Evolutionary conservation across 2,888 invertebrate species (phyloP).

Genomic region (Coremacera marginata): DNA sequence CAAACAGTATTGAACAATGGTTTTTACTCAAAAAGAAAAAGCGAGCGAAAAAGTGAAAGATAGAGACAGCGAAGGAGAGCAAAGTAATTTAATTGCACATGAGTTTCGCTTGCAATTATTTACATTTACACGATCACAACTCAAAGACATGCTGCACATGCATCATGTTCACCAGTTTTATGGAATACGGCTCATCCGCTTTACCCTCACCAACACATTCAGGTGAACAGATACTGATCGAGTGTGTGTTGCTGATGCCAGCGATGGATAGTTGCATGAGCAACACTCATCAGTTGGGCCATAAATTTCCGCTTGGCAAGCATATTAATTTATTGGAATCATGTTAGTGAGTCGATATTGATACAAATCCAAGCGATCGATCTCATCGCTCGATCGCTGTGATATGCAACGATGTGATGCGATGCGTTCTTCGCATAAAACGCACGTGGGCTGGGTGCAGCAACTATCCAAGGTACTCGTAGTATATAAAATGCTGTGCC

Average conservation of each 20-base stretch:
- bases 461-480: not conserved
- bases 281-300: slow-evolving; percentile 44
- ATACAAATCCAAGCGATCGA: slow-evolving; percentile 67
- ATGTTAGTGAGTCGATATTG: slow-evolving; percentile 69
- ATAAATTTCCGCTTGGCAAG: slow-evolving; percentile 47
- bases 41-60: slow-evolving; percentile 13
- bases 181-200: slow-evolving; percentile 41
- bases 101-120: slow-evolving; percentile 64
- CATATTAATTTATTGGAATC: slow-evolving; percentile 70
- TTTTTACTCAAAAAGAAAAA: slow-evolving; percentile 51
- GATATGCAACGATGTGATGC: slow-evolving; percentile 39
- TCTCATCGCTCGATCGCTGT: slow-evolving; percentile 52
- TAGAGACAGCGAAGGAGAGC: slow-evolving; percentile 6
- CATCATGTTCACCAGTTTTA: slow-evolving; percentile 56
- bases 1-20: slow-evolving; percentile 44
- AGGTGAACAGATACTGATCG: slow-evolving; percentile 19
- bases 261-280: slow-evolving; percentile 42
- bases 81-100: slow-evolving; percentile 64
- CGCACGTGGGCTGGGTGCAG: slow-evolving; percentile 47
- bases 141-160: slow-evolving; percentile 63
- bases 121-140: slow-evolving; percentile 69
- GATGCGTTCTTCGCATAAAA: slow-evolving; percentile 47
- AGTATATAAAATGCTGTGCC: not conserved
- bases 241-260: slow-evolving; percentile 11
- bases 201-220: slow-evolving; percentile 29